phyloP scores from a whole-genome alignment of 1,140 invertebrate genomes.

The Leptopilina boulardi region DNA sequence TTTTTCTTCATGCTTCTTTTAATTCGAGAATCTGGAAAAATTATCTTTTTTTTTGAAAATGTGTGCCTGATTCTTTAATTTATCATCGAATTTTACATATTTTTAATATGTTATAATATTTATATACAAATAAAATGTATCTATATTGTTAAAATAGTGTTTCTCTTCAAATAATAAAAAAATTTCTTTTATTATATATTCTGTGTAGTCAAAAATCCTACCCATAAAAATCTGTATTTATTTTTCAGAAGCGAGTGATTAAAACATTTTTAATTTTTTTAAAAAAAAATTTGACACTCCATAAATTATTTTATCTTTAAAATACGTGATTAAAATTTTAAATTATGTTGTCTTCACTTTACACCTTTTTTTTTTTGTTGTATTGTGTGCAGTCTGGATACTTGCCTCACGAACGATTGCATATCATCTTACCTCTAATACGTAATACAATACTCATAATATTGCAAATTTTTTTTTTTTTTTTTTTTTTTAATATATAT shows the following conservation, averaged over 20 bases:
- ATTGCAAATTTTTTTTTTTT: no score
- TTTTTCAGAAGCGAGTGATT: no score
- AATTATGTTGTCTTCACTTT: neutral
- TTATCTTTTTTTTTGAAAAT: no score
- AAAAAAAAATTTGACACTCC: no score
- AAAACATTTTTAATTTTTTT: no score
- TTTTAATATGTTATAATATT: no score
- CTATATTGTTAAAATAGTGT: neutral
- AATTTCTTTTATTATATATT: no score
- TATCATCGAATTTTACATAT: neutral
- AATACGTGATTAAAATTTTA: neutral
- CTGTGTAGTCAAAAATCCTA: no score
- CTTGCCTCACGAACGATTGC: neutral
- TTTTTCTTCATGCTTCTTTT: neutral
- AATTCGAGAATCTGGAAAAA: neutral
- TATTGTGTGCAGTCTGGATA: neutral
- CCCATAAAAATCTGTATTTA: no score
- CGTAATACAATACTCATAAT: slow-evolving; percentile 21
- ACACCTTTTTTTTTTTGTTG: neutral
- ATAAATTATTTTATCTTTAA: neutral
- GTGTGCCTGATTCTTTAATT: neutral
- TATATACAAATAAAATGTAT: neutral
- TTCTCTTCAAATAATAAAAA: no score
- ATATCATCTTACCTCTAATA: neutral
- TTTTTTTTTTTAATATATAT: neutral